phyloP scores from a whole-genome alignment of 2,888 invertebrate genomes.

The Callinectes sapidus region DNA sequence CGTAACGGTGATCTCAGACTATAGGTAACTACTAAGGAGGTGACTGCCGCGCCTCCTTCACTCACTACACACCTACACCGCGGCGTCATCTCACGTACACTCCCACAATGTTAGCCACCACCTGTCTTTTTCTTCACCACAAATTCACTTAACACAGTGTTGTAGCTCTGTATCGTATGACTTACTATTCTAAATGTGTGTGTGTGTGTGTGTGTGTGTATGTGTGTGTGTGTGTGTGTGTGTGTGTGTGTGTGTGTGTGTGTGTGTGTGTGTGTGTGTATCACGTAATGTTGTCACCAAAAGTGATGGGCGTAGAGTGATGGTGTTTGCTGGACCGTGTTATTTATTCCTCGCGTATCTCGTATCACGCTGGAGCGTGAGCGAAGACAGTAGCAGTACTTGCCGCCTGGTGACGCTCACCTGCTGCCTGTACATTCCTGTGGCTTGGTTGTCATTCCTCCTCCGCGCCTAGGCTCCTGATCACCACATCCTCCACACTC shows the following conservation, averaged over 20 bases:
- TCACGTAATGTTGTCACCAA: not conserved
- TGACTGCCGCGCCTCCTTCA: not conserved
- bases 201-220: no score
- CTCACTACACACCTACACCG: constrained; percentile 4
- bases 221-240: no score
- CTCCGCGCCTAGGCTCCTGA: not conserved
- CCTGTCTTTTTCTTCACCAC: not conserved
- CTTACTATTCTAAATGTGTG: no score
- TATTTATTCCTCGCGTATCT: not conserved
- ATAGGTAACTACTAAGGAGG: constrained; percentile 37
- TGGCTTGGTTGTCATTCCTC: constrained; percentile 3
- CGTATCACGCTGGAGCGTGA: not conserved
- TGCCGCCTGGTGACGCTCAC: not conserved
- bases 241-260: not conserved
- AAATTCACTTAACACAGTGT: no score
- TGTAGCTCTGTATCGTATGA: no score
- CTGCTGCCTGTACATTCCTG: not conserved
- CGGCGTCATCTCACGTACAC: not conserved
- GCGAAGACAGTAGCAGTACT: constrained; percentile 6
- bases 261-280: not conserved
- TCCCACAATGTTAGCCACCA: not conserved
- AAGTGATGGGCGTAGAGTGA: not conserved
- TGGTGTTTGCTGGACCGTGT: not conserved
- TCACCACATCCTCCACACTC: not conserved
- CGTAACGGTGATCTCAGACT: constrained; percentile 47